Base-by-base conservation (phyloP, 2,797 vertebrate species). In the Parotocinclus haroldoi region DNA sequence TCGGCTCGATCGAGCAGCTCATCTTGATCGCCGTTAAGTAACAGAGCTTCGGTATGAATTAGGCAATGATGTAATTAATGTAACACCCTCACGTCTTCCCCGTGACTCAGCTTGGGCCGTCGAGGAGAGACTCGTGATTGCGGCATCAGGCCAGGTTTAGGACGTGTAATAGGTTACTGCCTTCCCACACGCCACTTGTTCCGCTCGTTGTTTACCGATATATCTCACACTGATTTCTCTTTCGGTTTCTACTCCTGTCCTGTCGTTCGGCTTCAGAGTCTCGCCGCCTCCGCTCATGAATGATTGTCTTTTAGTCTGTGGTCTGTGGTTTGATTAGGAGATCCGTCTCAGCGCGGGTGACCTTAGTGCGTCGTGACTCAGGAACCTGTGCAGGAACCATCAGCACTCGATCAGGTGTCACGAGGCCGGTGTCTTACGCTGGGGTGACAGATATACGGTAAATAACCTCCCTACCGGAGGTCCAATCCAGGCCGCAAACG, bases 241-340 rank as follows among this genome's bases (percentile, higher is more conserved):
- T 58, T 70, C 39, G 46, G 53, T 70, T 70, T 63, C 37, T 7
- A n/a, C 18, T 39, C n/a, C 59, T 54, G 52, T 39, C 7, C 14
- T 51, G 2, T 12, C 49, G 53, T 50, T 52, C 9, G 27, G 13
- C 16, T 27, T 59, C 55, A 49, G 10, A 46, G 27, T 27, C 27
- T 27, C 27, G 27, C 27, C 2, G 27, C 45, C 13, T 46, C 45
- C 13, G 11, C 7, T 46, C 13, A 12, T 13, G 45, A 46, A 6
- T 46, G 12, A 12, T 12, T 46, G 45, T 46, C 45, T 46, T 46
- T n/a, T 11, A 13, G 42, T 11, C 13, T 46, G 45, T 46, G 45
- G 45, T 46, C n/a, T 46, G 45, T 46, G 45, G 45, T 46, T 7
- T 13, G 42, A 44, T 44, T 10, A 44, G 45, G 45, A 46, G 45